These are phyloP conservation scores for Papilio polyxenes DNA, from an alignment of 1,140 invertebrate genomes.

Conservation along the genomic window DNA sequence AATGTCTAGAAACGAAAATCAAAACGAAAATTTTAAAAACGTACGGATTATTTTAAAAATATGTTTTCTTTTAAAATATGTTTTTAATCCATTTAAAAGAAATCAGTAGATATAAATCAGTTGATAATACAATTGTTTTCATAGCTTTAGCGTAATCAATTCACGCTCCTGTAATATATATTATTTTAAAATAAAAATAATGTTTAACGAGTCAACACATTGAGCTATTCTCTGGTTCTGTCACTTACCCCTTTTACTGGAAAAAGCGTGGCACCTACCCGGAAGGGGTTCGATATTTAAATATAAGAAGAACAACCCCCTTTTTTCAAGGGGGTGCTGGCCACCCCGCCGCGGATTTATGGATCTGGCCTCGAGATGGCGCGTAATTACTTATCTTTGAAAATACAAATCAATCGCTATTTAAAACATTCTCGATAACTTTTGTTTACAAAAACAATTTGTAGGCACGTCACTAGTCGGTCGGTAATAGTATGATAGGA, in stretches of 20 bases:
- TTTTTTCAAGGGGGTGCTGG: conserved; percentile 70
- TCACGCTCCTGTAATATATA: not conserved
- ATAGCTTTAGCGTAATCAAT: not conserved
- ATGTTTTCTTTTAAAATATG: conserved; percentile 10
- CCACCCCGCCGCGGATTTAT: conserved; percentile 73
- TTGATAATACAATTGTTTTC: no score
- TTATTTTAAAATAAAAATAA: conserved; percentile 29
- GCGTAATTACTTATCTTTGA: conserved; percentile 79
- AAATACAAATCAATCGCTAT: conserved; percentile 77
- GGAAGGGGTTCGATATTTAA: conserved; percentile 80
- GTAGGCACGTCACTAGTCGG: not conserved
- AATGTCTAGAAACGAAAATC: not conserved
- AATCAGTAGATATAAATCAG: no score
- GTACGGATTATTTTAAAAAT: not conserved
- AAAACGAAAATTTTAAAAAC: conserved; percentile 18
- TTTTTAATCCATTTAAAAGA: not conserved
- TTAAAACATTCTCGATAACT: conserved; percentile 54
- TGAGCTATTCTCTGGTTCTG: conserved; percentile 68
- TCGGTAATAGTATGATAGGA: no score
- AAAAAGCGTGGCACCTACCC: conserved; percentile 80
- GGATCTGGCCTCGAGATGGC: conserved; percentile 73
- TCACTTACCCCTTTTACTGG: conserved; percentile 80
- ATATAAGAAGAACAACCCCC: conserved; percentile 79
- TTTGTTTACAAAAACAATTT: conserved; percentile 42
- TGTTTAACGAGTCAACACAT: conserved; percentile 48